Conservation (phyloP, 2,113 vertebrate genomes). For the Sinocyclocheilus rhinocerous region DNA sequence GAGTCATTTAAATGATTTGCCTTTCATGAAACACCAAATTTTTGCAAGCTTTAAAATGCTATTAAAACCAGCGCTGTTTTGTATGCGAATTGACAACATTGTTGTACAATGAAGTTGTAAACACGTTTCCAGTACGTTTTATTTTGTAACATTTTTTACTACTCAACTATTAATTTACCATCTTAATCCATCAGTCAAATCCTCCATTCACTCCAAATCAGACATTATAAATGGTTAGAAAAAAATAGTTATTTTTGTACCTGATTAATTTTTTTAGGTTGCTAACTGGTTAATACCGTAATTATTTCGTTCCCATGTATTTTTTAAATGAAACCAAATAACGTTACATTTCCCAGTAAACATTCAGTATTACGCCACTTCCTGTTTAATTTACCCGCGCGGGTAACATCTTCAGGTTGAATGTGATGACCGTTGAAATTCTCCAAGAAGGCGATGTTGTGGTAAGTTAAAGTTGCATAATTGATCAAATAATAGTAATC, state of each 20-base stretch:
- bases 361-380: not conserved
- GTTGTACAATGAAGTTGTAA: not conserved
- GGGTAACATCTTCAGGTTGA: not conserved
- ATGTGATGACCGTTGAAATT: not conserved
- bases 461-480: not conserved
- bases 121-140: not conserved
- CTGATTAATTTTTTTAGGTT: not conserved
- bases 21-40: not conserved
- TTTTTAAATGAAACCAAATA: not conserved
- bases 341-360: not conserved
- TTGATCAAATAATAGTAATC: not conserved
- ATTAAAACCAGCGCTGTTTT: not conserved
- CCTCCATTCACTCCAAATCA: not conserved
- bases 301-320: not conserved
- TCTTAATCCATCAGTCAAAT: not conserved
- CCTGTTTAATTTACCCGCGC: not conserved
- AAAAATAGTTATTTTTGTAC: not conserved
- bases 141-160: not conserved
- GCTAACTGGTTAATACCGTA: not conserved
- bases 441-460: not conserved
- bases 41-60: not conserved
- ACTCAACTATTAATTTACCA: not conserved
- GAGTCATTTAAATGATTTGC: not conserved
- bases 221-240: too few species aligned
- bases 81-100: not conserved